These are phyloP conservation scores for Neodontobutis hainanensis DNA, from an alignment of 2,113 vertebrate genomes.

Conservation along the genomic window DNA sequence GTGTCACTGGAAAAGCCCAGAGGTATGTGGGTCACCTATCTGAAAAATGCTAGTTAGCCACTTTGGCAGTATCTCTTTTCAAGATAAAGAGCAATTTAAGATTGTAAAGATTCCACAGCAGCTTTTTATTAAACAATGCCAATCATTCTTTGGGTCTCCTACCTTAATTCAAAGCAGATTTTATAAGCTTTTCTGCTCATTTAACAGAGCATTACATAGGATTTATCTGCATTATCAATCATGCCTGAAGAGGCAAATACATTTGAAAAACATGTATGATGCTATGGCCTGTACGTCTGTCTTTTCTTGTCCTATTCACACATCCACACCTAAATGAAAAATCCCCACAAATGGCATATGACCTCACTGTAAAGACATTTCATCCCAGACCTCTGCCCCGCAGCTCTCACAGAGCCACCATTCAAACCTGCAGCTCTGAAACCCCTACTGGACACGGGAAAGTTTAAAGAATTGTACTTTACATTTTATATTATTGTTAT, in stretches of 20 bases:
- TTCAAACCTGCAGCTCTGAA: neutral
- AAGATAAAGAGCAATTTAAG: constrained; percentile 11
- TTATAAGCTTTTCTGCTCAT: neutral
- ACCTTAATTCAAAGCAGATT: constrained; percentile 17
- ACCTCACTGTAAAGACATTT: constrained; percentile 71
- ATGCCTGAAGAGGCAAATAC: no score
- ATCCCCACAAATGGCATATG: constrained; percentile 70
- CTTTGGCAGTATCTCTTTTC: constrained; percentile 28
- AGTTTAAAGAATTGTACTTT: neutral
- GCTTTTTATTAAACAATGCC: constrained; percentile 28
- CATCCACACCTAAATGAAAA: constrained; percentile 75
- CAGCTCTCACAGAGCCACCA: constrained; percentile 17
- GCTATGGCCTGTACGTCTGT: constrained; percentile 17
- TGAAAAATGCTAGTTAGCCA: constrained; percentile 54
- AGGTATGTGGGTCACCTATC: constrained; percentile 64
- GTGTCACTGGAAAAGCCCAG: constrained; percentile 23
- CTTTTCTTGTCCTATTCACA: constrained; percentile 15
- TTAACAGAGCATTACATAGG: neutral
- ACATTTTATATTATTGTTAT: no score
- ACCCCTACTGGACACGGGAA: constrained; percentile 35
- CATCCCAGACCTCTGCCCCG: constrained; percentile 40
- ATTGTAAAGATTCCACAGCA: constrained; percentile 11
- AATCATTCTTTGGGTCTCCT: constrained; percentile 17
- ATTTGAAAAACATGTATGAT: neutral
- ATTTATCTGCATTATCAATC: no score